Evolutionary conservation across 2,797 vertebrate species (phyloP).

Genomic region (Chiloscyllium punctatum): DNA sequence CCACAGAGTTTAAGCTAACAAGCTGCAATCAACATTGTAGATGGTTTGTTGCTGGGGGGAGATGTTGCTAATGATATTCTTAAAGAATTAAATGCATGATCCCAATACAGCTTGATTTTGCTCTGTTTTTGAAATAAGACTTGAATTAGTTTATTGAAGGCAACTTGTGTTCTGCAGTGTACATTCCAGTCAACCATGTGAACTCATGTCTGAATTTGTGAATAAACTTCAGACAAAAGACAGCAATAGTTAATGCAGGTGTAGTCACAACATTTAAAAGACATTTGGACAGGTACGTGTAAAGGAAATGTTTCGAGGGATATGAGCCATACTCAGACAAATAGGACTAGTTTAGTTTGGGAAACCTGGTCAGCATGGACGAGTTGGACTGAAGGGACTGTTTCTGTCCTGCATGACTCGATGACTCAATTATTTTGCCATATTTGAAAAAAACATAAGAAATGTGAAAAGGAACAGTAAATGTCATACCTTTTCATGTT

Average conservation of each 20-base stretch:
- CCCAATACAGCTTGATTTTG: background rate
- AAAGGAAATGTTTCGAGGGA: no score
- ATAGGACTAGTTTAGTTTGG: no score
- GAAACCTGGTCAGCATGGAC: no score
- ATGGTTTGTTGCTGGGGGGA: background rate
- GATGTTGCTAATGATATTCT: background rate
- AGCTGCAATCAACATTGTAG: background rate
- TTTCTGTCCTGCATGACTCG: no score
- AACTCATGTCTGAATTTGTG: background rate
- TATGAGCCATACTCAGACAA: no score
- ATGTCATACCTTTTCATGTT: background rate
- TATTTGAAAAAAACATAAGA: background rate
- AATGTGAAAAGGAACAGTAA: background rate
- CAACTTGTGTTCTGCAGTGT: background rate
- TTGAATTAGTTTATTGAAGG: background rate
- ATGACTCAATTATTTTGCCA: background rate
- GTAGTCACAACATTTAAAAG: no score
- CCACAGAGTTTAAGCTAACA: background rate
- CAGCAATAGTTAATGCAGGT: no score
- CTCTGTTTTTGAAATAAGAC: background rate
- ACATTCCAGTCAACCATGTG: background rate
- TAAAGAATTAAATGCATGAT: background rate
- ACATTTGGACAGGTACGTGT: no score
- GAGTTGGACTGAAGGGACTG: no score
- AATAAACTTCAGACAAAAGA: background rate